Evolutionary conservation across 2,888 invertebrate species (phyloP), one percentile per base, ranked within the genome.

Genomic region (Bellardia bayeri): DNA sequence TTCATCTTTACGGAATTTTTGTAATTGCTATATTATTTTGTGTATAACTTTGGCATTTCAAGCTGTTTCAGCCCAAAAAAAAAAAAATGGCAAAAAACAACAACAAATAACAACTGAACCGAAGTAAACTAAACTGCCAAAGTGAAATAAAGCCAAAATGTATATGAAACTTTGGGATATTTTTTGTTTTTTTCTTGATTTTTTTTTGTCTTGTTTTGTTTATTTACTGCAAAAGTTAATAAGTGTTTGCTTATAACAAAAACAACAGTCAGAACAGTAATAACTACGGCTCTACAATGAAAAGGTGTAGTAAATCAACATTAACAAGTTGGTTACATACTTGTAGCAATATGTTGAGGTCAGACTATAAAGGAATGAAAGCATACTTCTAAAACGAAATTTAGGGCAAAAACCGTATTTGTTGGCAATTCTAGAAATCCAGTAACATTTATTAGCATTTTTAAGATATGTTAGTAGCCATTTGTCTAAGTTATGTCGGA

Each of bases 21-120:
- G 87, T 89, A 88, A 89, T 89, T 89, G 88, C 89, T 86, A 85
- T 86, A 88, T 88, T 87, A 88, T 86, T 87, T 84, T 78, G 86
- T 75, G 40, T 78, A 87, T 58, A 87, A 71, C 78, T 79, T 85
- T 87, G 82, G 79, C 85, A 87, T 85, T 87, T 85, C 78, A 82
- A 78, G 86, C 82, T 74, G 68, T 74, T 82, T 82, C 79, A 72
- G 66, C 42, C 23, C 63, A 66, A 63, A 63, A 30, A 63, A 63
- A 33, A 61, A 82, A 33, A 63, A 23, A 23, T 23, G 23, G 23
- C 37, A 37, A 37, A 37, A 1, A 4, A 37, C 3, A 37, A 37
- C 4, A 37, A 4, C 4, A 45, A 72, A 51, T 58, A 42, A 54
- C 45, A 83, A 83, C 75, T 54, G 54, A 71, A 83, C 61, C 9